Percentiles rank a stretch among this genome's conserved stretches.
Conservation (phyloP, 2,113 vertebrate genomes). For the Amia ocellicauda region DNA sequence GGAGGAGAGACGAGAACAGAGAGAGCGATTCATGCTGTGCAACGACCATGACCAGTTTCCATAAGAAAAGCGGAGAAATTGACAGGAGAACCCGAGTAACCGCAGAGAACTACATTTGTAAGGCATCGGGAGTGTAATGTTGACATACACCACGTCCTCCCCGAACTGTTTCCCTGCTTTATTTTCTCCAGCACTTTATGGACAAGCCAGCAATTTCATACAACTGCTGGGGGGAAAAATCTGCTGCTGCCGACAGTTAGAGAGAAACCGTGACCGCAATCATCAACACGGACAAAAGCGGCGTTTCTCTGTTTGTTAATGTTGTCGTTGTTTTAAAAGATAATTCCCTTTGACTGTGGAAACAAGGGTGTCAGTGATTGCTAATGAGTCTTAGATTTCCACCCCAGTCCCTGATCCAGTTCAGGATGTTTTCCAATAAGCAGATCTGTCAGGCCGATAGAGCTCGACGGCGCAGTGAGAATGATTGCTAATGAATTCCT, state of each 20-base stretch:
- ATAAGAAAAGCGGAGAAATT: slow-evolving; percentile 32
- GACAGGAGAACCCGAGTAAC: slow-evolving; percentile 33
- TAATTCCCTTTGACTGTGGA: slow-evolving; percentile 1
- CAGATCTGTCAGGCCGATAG: not conserved
- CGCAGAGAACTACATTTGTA: slow-evolving; percentile 17
- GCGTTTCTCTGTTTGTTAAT: not conserved
- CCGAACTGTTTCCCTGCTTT: slow-evolving; percentile 11
- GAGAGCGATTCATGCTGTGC: slow-evolving; percentile 53
- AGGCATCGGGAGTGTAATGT: slow-evolving; percentile 12
- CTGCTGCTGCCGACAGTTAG: not conserved
- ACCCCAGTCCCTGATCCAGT: not conserved
- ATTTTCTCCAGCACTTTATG: not conserved
- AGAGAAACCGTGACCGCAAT: not conserved
- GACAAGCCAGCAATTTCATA: not conserved
- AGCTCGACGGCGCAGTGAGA: not conserved
- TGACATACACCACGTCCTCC: slow-evolving; percentile 8
- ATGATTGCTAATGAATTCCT: not conserved
- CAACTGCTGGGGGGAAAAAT: not conserved
- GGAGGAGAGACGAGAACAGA: slow-evolving; percentile 31
- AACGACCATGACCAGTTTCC: slow-evolving; percentile 49
- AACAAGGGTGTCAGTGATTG: not conserved
- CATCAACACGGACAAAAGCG: not conserved
- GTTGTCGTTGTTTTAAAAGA: too few species aligned
- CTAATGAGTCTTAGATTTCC: not conserved
- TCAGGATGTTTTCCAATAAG: not conserved